A percentile compares a stretch with the other conserved stretches of the same genome.
Evolutionary conservation across 1,140 invertebrate genomes (phyloP).

Genomic region (Phocides pigmalion): DNA sequence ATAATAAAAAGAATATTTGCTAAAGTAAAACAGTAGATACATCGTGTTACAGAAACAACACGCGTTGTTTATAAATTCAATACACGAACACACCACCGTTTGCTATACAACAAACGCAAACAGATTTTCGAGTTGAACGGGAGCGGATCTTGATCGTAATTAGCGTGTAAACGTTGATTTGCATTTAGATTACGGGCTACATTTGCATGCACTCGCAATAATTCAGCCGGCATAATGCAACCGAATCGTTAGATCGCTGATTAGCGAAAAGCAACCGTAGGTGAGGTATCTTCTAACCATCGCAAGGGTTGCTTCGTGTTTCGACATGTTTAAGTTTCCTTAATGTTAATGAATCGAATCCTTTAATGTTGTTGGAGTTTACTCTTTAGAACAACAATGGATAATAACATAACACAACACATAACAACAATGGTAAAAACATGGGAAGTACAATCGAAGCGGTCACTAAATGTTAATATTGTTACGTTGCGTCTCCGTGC

Average conservation of each 20-base stretch:
- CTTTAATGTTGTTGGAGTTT: too few species aligned
- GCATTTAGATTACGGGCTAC: conserved; percentile 54
- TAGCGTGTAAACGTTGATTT: conserved; percentile 59
- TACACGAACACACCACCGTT: conserved; percentile 25
- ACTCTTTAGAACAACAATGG: too few species aligned
- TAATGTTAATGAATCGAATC: conserved; percentile 9
- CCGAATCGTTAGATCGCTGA: conserved; percentile 54
- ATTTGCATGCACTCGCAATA: conserved; percentile 64
- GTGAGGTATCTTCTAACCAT: conserved; percentile 14
- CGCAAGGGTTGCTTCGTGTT: conserved; percentile 17
- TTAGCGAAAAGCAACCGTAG: conserved; percentile 57
- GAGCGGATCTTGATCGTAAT: conserved; percentile 55
- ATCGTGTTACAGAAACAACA: neutral
- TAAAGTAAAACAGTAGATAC: neutral
- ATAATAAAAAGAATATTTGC: too few species aligned
- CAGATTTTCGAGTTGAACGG: conserved; percentile 27
- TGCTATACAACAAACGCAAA: conserved; percentile 40
- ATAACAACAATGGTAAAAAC: too few species aligned
- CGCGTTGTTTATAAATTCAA: conserved; percentile 20
- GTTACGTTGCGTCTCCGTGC: too few species aligned
- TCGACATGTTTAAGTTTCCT: conserved; percentile 19
- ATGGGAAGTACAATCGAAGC: too few species aligned
- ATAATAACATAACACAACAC: too few species aligned
- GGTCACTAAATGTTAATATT: too few species aligned
- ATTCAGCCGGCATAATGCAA: conserved; percentile 53